Evolutionary conservation across 2,888 invertebrate genomes (phyloP).

Genomic region (Erebia ligea): DNA sequence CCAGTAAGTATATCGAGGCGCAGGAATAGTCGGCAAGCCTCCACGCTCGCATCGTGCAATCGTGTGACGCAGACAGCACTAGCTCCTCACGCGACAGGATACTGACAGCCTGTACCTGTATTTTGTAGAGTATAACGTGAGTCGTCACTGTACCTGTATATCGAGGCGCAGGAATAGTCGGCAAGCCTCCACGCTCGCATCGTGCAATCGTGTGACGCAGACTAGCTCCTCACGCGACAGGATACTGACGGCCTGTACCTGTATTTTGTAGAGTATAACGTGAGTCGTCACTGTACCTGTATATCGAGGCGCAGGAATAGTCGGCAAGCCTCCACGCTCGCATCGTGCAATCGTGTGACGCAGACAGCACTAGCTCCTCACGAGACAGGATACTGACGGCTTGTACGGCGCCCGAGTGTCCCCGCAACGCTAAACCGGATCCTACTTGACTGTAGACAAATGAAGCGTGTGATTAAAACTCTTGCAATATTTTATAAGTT

Average conservation of each 20-base stretch:
- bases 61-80: slow-evolving; percentile 70
- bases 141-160: slow-evolving; percentile 84
- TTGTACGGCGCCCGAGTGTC: slow-evolving; percentile 89
- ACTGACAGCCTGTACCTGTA: slow-evolving; percentile 88
- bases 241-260: slow-evolving; percentile 87
- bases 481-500: neutral
- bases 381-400: slow-evolving; percentile 85
- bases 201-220: slow-evolving; percentile 64
- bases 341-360: slow-evolving; percentile 90
- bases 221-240: slow-evolving; percentile 83
- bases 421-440: slow-evolving; percentile 85
- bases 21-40: slow-evolving; percentile 48
- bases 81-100: slow-evolving; percentile 84
- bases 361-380: slow-evolving; percentile 87
- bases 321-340: slow-evolving; percentile 89
- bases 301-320: slow-evolving; percentile 87
- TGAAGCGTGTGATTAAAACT: slow-evolving; percentile 8
- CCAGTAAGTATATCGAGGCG: slow-evolving; percentile 81
- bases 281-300: slow-evolving; percentile 73
- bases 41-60: slow-evolving; percentile 73
- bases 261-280: slow-evolving; percentile 84
- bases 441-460: slow-evolving; percentile 74
- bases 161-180: neutral
- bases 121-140: too few species aligned
- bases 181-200: slow-evolving; percentile 73